Base-by-base conservation (phyloP, 2,888 invertebrate genomes). In the Liposcelis brunnea region DNA sequence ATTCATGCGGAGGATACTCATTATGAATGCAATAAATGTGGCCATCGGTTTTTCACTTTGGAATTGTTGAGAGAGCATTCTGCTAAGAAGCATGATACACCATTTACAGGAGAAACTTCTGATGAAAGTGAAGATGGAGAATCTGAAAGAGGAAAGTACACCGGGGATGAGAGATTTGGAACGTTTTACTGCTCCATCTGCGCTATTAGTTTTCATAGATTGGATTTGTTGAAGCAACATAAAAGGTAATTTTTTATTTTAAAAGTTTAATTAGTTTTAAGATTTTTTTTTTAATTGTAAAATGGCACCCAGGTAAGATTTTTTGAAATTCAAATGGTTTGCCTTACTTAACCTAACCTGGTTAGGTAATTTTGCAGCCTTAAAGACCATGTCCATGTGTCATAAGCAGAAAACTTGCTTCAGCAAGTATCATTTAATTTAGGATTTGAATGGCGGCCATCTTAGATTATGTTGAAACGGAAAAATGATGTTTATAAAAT, bases 1-100 rank as follows among this genome's bases (percentile, higher is more conserved):
- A 70, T 82, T 31, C 85, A 85, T 61, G 81, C 80, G 11, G 80
- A 78, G 12, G 83, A 85, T 55, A 80, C 81, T 12, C 81, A 84
- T 0, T 72, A 79, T 53, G 84, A 85, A 56, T 86, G 86, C 58
- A 72, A 73, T 34, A 73, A 75, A 50, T 86, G 85, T 58, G 80
- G 79, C 48, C 85, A 85, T 60, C 74, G 84, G 73, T 85, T 84
- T 59, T 84, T 82, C 82, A 75, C 76, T 54, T 60, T 69, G 2
- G 63, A 62, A 19, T 62, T 69, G 21, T 61, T 77, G 53, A 65
- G 71, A 34, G 76, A 77, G 42, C 78, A 78, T 54, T 65, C 71
- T 26, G 66, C 71, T 43, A 60, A 63, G 0, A 76, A 77, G 54
- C 76, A 76, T 52, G 72, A 71, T 3, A 58, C 19, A 38, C 48